Evolutionary conservation across 2,888 invertebrate genomes (phyloP).

Genomic region (Miltochrista miniata): DNA sequence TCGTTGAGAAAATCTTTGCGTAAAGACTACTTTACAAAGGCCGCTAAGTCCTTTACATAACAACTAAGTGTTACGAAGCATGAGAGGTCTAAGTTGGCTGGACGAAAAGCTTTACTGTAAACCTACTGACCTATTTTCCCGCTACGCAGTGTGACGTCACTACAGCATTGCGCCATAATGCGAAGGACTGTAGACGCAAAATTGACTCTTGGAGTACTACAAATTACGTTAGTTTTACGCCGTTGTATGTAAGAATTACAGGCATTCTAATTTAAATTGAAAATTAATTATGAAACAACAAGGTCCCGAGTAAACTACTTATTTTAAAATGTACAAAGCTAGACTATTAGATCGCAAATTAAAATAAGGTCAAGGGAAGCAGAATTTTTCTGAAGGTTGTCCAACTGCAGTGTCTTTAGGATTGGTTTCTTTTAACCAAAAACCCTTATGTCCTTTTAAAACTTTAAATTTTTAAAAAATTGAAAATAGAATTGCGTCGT

Average conservation of each 20-base stretch:
- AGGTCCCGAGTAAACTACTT: no score
- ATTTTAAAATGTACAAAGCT: conserved; percentile 8
- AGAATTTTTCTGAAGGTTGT: conserved; percentile 1
- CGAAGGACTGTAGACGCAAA: conserved; percentile 34
- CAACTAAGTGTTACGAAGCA: conserved; percentile 7
- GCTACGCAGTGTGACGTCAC: conserved; percentile 72
- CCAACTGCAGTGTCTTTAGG: background rate
- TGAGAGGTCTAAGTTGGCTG: conserved; percentile 38
- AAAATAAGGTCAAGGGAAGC: conserved; percentile 1
- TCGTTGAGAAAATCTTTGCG: conserved; percentile 10
- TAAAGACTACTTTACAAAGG: conserved; percentile 13
- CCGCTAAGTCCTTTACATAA: conserved; percentile 7
- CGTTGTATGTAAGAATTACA: conserved; percentile 5
- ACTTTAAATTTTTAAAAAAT: background rate
- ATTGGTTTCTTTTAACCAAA: no score
- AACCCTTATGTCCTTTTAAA: background rate
- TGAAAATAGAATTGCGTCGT: no score
- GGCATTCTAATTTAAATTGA: conserved; percentile 15
- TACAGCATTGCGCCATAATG: conserved; percentile 64
- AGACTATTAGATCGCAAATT: background rate
- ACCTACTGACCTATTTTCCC: conserved; percentile 63
- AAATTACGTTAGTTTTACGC: conserved; percentile 25
- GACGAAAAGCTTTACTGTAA: conserved; percentile 38
- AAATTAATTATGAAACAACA: conserved; percentile 15
- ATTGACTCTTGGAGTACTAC: conserved; percentile 33